A percentile compares a stretch with the other conserved stretches of the same genome.
Evolutionary conservation across 2,888 invertebrate species (phyloP).

Genomic region (Cheilosia vernalis): DNA sequence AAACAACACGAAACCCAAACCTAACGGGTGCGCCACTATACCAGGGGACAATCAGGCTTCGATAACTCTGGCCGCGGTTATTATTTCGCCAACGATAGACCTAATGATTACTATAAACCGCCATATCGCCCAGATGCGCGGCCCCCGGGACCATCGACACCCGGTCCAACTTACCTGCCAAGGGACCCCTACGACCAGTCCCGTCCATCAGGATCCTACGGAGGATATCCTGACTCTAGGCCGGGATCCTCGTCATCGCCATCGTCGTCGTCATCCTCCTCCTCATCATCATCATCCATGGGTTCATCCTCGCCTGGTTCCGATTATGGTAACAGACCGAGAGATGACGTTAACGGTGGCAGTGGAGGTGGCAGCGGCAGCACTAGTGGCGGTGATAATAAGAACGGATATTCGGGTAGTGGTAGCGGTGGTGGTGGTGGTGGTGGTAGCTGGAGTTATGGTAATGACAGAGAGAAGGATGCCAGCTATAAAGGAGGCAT

Average conservation of each 20-base stretch:
- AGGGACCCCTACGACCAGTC: constrained; percentile 59
- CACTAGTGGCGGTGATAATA: constrained; percentile 69
- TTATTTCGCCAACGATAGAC: constrained; percentile 85
- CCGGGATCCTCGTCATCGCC: constrained; percentile 66
- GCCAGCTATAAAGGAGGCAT: constrained; percentile 74
- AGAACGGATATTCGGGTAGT: constrained; percentile 75
- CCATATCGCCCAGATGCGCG: constrained; percentile 56
- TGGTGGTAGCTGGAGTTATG: constrained; percentile 76
- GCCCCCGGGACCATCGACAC: constrained; percentile 62
- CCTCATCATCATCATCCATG: constrained; percentile 62
- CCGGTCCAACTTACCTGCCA: constrained; percentile 67
- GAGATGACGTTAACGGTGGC: constrained; percentile 76
- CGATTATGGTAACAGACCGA: constrained; percentile 76
- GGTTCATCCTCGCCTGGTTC: constrained; percentile 60
- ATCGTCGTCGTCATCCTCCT: constrained; percentile 61
- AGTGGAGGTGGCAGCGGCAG: constrained; percentile 58
- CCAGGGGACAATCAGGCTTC: constrained; percentile 86
- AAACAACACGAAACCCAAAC: not conserved
- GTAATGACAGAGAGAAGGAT: constrained; percentile 77
- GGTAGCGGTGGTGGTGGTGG: constrained; percentile 65
- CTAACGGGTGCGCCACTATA: not conserved
- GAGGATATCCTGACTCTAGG: constrained; percentile 63
- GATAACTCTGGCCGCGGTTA: constrained; percentile 87
- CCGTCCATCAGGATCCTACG: constrained; percentile 65
- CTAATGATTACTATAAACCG: constrained; percentile 78